Conservation (phyloP, 2,113 vertebrate genomes). For the Anolis carolinensis region DNA sequence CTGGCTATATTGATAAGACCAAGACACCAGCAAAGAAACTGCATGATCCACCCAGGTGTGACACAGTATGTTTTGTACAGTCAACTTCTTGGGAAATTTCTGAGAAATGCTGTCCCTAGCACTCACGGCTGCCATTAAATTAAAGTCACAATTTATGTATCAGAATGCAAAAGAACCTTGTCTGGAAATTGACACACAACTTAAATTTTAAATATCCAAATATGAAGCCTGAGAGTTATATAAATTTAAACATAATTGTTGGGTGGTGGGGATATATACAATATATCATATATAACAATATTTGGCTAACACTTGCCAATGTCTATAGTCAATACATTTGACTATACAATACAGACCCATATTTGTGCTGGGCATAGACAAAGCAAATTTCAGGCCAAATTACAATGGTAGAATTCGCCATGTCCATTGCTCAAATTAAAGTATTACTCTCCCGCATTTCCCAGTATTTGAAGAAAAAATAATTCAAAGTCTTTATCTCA, state of each 20-base stretch:
- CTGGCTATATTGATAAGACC: neutral
- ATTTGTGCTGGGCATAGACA: no score
- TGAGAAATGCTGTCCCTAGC: neutral
- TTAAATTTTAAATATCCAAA: neutral
- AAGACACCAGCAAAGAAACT: constrained; percentile 1
- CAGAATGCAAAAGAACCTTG: neutral
- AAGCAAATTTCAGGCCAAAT: no score
- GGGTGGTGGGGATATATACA: no score
- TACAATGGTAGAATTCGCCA: no score
- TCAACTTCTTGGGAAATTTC: neutral
- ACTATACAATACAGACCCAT: no score
- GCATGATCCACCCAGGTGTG: neutral
- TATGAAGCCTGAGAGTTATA: neutral
- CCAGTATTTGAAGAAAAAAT: neutral
- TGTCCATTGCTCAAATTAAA: no score
- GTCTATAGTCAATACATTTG: no score
- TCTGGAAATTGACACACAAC: neutral
- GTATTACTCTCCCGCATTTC: neutral
- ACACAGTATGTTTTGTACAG: neutral
- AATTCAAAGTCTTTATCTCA: neutral
- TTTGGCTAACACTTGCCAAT: no score
- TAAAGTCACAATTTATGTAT: neutral
- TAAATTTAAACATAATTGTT: no score
- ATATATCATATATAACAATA: no score
- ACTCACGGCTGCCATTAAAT: neutral